Conservation (phyloP, 1,140 invertebrate species). For the Drosophila parvula region DNA sequence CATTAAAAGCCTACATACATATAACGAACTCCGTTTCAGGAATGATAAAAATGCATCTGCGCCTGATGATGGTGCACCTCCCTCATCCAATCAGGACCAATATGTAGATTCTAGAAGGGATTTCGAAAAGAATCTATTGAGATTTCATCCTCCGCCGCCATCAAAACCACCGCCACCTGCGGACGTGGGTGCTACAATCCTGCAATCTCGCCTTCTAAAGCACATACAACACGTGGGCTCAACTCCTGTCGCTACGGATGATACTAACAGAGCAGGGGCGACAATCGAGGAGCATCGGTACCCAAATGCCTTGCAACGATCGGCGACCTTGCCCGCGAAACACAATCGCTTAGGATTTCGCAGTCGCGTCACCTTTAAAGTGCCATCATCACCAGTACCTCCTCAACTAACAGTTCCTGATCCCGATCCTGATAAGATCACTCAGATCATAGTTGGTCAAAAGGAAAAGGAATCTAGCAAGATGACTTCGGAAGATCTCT, state of each 20-base stretch:
- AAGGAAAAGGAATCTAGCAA: slow-evolving; percentile 94
- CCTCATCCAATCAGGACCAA: slow-evolving; percentile 28
- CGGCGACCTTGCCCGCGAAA: slow-evolving; percentile 80
- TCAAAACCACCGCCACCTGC: slow-evolving; percentile 51
- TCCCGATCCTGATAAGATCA: slow-evolving; percentile 25
- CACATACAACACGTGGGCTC: slow-evolving; percentile 18
- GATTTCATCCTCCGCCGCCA: slow-evolving; percentile 55
- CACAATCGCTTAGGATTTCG: slow-evolving; percentile 63
- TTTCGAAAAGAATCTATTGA: slow-evolving; percentile 21
- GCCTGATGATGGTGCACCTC: slow-evolving; percentile 6
- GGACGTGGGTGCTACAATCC: background rate
- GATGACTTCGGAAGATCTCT: slow-evolving; percentile 96
- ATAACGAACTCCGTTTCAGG: slow-evolving; percentile 38
- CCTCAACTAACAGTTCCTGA: background rate
- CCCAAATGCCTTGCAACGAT: slow-evolving; percentile 73
- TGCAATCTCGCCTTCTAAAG: slow-evolving; percentile 33
- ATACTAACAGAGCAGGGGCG: slow-evolving; percentile 8
- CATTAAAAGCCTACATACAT: background rate
- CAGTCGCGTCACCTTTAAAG: slow-evolving; percentile 74
- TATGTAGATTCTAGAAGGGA: slow-evolving; percentile 38
- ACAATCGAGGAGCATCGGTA: slow-evolving; percentile 27
- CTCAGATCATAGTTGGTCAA: slow-evolving; percentile 37
- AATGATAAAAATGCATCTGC: slow-evolving; percentile 60
- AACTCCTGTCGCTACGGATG: background rate
- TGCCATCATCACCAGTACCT: slow-evolving; percentile 33